Evolutionary conservation across 2,888 invertebrate genomes (phyloP), one percentile per base, ranked within the genome.

Genomic region (Parnassius glacialis): DNA sequence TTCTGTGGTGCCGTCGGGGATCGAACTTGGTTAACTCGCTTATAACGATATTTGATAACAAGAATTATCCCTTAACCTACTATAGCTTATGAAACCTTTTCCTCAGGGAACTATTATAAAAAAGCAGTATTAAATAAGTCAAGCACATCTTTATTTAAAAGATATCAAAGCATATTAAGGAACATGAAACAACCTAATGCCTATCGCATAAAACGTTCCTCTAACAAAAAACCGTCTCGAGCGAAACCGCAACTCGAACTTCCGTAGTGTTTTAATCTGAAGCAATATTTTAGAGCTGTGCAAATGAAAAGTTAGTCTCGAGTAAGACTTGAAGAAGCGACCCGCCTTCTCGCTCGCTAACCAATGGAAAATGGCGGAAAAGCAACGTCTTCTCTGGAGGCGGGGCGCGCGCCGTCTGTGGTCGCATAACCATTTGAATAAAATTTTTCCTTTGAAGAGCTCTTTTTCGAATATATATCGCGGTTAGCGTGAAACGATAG

Each of bases 221-320:
- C 61, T 65, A 63, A 66, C 74, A 83, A 85, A 84, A 84, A 76
- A 75, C 71, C 80, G 81, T 81, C 84, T 84, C 78, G 72, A 75
- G 75, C 69, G 67, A 79, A 86, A 87, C 90, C 90, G 80, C 90
- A 87, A 74, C 76, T 78, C 76, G 78, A 85, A 87, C 80, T 90
- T 85, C 79, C 80, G 75, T 79, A 79, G 83, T 83, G 81, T 82
- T 87, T 86, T 89, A 89, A 90, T 89, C 89, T 82, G 76, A 67
- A 81, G 85, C 85, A 84, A 89, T 90, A 89, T 90, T 90, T 89
- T 81, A 87, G 84, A 80, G 81, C 83, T 80, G 85, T 87, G 87
- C 90, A 90, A 91, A 90, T 90, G 90, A 89, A 91, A 90, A 90
- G 89, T 91, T 89, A 81, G 83, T 83, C 83, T 82, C 79, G 75